A percentile compares a stretch with the other conserved stretches of the same genome.
phyloP scores from a whole-genome alignment of 2,888 invertebrate genomes.

The Mimas tiliae region DNA sequence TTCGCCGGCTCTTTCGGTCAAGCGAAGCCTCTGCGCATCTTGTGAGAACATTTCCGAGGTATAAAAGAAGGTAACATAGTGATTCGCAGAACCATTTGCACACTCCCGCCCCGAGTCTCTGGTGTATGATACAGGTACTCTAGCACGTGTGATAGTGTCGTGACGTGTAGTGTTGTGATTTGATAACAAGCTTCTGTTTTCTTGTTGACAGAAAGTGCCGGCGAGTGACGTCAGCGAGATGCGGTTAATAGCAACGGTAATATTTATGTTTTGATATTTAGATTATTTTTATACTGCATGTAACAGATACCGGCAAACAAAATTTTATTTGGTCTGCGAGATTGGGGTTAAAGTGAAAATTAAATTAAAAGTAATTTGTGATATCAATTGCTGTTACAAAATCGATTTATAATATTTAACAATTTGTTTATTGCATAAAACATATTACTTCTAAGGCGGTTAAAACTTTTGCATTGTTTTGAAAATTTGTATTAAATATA shows the following conservation, averaged over 20 bases:
- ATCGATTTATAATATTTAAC: too few relatives aligned
- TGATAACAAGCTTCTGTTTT: constrained; percentile 64
- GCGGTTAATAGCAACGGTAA: constrained; percentile 77
- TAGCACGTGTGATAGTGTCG: constrained; percentile 44
- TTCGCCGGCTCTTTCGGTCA: constrained; percentile 67
- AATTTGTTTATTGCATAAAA: too few relatives aligned
- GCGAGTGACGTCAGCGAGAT: constrained; percentile 61
- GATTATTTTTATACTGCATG: not conserved
- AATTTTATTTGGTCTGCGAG: not conserved
- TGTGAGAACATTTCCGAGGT: constrained; percentile 79
- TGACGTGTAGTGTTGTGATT: constrained; percentile 51
- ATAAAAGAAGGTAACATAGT: constrained; percentile 78
- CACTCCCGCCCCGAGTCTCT: constrained; percentile 56
- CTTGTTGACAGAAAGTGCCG: constrained; percentile 74
- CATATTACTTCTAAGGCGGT: too few relatives aligned
- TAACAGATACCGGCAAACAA: not conserved
- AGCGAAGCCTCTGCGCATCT: constrained; percentile 71
- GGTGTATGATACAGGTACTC: constrained; percentile 51
- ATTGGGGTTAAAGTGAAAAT: not conserved
- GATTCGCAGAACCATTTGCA: constrained; percentile 73
- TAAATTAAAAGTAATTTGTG: not conserved
- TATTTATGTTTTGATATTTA: constrained; percentile 39
- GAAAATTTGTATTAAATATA: too few relatives aligned
- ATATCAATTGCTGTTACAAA: too few relatives aligned
- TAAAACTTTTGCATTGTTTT: too few relatives aligned